Evolutionary conservation across 2,888 invertebrate species (phyloP).

Genomic region (Macrophya annulata): DNA sequence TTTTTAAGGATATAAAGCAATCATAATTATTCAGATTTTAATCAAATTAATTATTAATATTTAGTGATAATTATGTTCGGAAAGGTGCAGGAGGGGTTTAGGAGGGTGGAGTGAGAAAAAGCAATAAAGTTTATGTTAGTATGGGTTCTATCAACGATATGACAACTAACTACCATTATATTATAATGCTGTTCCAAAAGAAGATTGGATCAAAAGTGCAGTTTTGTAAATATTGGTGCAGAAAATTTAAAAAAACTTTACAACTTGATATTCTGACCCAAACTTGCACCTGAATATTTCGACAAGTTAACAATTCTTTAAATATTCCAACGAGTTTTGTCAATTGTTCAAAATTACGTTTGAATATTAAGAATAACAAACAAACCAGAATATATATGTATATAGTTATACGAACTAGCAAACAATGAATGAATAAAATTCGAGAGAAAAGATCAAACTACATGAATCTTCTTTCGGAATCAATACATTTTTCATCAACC

Average conservation of each 20-base stretch:
- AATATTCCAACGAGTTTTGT: neutral
- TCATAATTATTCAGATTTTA: conserved; percentile 60
- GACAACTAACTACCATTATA: conserved; percentile 66
- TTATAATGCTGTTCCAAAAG: conserved; percentile 56
- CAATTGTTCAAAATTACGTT: neutral
- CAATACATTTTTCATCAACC: conserved; percentile 48
- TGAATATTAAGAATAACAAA: neutral
- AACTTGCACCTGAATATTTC: neutral
- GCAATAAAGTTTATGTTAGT: conserved; percentile 69
- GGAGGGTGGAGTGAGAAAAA: conserved; percentile 60
- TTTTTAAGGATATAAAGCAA: conserved; percentile 64
- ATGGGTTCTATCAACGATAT: conserved; percentile 69
- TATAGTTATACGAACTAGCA: too few relatives aligned
- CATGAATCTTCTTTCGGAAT: conserved; percentile 50
- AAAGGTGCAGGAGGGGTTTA: conserved; percentile 34
- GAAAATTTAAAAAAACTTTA: neutral
- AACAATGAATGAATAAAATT: neutral
- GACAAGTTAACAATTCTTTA: neutral
- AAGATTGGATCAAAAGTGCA: conserved; percentile 58
- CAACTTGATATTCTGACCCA: neutral
- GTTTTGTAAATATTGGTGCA: neutral
- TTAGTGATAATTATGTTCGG: conserved; percentile 38
- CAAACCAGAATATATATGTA: neutral
- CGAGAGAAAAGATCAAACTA: neutral
- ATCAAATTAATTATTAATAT: conserved; percentile 63